Evolutionary conservation across 2,797 vertebrate species (phyloP), one percentile per base, ranked within the genome.

Genomic region (Mastacembelus armatus): DNA sequence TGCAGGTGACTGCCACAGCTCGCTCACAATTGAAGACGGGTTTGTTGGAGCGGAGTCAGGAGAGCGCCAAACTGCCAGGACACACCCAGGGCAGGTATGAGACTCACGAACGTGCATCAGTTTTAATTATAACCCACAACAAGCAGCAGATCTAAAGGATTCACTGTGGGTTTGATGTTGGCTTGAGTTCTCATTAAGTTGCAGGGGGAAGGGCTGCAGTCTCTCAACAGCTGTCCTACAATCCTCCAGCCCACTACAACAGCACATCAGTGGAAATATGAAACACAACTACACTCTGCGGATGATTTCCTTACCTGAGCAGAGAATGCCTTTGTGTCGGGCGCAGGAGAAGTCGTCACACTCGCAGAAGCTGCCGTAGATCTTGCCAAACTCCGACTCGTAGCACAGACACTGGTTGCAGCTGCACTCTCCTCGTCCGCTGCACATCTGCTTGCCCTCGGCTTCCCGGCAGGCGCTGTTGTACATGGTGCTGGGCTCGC

Each of bases 291-390:
- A 4, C 9, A 26, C 27, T 11, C 5, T 3, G 3, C 1, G 32
- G 0, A 15, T 1, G 19, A 16, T 1, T 1, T 6, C 70, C 77
- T 36, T 83, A 89, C 98, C 97, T 93, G 98, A 98, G 93, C 98
- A 99, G 62, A 99, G 95, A 72, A 96, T 66, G 11, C 98, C 98
- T 82, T 95, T 98, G 90, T 97, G 97, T n/a, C 98, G 89, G 64
- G 97, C 95, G 0, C 98, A 99, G 79, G 98, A 98, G 91, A 99
- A 99, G 93, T 98, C 96, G 5, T 99, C 97, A 0, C 98, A 99
- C 87, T 99, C 95, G 32, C 98, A 99, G 95, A 95, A 99, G 62
- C 93, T 88, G n/a, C 98, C 98, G 0, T 98, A 99, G 88, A 99
- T 98, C 89, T 95, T 96, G n/a, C 98, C 98, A 0, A 99, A 99